Evolutionary conservation across 2,113 vertebrate genomes (phyloP).

Genomic region (Tinamus guttatus): DNA sequence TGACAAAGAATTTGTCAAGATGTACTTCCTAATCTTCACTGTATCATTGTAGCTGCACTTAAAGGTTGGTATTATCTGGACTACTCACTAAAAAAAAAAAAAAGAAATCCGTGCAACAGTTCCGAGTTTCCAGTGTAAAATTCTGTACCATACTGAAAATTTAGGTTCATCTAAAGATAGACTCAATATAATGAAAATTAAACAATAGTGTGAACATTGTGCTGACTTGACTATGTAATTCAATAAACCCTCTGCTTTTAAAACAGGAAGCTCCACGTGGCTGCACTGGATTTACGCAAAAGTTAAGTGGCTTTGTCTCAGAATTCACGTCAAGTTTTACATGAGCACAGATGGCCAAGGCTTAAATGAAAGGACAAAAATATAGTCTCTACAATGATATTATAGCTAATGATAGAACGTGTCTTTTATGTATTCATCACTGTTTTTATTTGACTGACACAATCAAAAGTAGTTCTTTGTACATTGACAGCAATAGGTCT

Average conservation of each 20-base stretch:
- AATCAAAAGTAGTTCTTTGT: neutral
- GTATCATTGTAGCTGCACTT: neutral
- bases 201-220: neutral
- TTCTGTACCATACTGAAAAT: neutral
- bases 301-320: neutral
- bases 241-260: neutral
- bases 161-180: neutral
- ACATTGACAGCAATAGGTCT: neutral
- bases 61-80: neutral
- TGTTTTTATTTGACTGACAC: neutral
- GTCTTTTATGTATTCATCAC: neutral
- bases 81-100: neutral
- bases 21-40: neutral
- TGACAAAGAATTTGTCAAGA: neutral
- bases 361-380: neutral
- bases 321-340: neutral
- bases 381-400: neutral
- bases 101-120: neutral
- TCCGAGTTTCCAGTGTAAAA: neutral
- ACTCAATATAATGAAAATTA: neutral
- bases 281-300: neutral
- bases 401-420: neutral
- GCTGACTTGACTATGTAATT: neutral
- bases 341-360: neutral
- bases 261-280: neutral